Base-by-base conservation (phyloP, 2,113 vertebrate genomes). In the Todiramphus chloris region DNA sequence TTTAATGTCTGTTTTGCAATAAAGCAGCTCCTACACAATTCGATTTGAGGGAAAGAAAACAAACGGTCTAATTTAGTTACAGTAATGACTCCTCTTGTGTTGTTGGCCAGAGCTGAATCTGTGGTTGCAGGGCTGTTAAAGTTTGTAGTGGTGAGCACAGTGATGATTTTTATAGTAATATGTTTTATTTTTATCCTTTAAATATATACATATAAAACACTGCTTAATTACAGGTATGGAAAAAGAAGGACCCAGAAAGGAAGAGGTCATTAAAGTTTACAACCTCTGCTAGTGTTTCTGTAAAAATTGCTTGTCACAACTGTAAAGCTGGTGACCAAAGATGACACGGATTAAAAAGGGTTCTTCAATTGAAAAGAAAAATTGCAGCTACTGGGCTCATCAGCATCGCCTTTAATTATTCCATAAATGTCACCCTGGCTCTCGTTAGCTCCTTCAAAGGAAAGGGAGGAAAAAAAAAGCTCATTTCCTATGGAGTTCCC, bases 1-100 rank as follows among this genome's bases (percentile, higher is more conserved):
- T 98, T 98, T 98, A 98, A 98, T 98, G 98, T 97, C 98, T 98
- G 97, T 98, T 98, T 98, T 98, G 98, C 98, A 98, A 98, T 98
- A 98, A 98, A 98, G 98, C 97, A 98, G 97, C 98, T 98, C 98
- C 98, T 97, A 97, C 97, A 97, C 98, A 97, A 98, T 98, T 98
- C 95, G 98, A 98, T 98, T 98, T 98, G 98, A 98, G 98, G 94
- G 97, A 97, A 96, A 82, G 98, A 98, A 98, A 98, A 98, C 98
- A 98, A 98, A 98, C 96, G 97, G 98, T 97, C 97, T 98, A 98
- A 98, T 98, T 98, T 98, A 97, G 98, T 98, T 98, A 98, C 98
- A 98, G 98, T 98, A 98, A 98, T 98, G 97, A 98, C 95, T 98
- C 97, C 97, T 96, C 96, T 97, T 95, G 97, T 94, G 59, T 59